These are phyloP conservation scores for Catocala sponsa DNA, from an alignment of 2,888 invertebrate genomes.

Conservation along the genomic window DNA sequence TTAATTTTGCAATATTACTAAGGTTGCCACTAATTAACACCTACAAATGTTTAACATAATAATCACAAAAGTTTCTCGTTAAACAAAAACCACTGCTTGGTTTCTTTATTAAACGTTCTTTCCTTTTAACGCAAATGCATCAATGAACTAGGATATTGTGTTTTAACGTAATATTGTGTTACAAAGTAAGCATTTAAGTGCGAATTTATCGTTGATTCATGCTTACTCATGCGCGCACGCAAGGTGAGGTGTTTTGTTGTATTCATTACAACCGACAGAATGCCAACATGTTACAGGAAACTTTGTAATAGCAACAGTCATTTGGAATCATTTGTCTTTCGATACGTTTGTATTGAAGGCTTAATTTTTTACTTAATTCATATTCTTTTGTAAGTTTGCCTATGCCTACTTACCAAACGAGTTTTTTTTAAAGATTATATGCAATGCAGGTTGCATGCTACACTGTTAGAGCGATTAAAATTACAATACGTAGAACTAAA, in stretches of 20 bases:
- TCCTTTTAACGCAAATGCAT: background rate
- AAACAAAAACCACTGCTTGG: background rate
- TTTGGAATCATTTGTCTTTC: slow-evolving; percentile 9
- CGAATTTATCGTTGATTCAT: slow-evolving; percentile 14
- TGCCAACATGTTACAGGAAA: slow-evolving; percentile 21
- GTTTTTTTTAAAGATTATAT: background rate
- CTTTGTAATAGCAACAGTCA: slow-evolving; percentile 11
- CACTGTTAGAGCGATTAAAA: too few species aligned
- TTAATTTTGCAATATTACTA: slow-evolving; percentile 36
- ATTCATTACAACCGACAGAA: slow-evolving; percentile 19
- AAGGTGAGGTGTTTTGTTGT: slow-evolving; percentile 13
- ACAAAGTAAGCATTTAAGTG: background rate
- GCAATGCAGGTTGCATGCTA: too few species aligned
- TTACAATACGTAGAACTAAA: too few species aligned
- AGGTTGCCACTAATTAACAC: slow-evolving; percentile 25
- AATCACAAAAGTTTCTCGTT: background rate
- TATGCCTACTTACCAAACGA: background rate
- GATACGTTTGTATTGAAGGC: slow-evolving; percentile 2
- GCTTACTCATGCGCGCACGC: slow-evolving; percentile 17
- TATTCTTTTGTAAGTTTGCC: background rate
- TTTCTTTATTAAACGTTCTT: background rate
- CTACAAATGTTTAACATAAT: background rate
- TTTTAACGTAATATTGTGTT: background rate
- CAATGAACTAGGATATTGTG: background rate
- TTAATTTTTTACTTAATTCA: background rate